phyloP scores from a whole-genome alignment of 2,113 vertebrate genomes.

The Lampris megalopsis region DNA sequence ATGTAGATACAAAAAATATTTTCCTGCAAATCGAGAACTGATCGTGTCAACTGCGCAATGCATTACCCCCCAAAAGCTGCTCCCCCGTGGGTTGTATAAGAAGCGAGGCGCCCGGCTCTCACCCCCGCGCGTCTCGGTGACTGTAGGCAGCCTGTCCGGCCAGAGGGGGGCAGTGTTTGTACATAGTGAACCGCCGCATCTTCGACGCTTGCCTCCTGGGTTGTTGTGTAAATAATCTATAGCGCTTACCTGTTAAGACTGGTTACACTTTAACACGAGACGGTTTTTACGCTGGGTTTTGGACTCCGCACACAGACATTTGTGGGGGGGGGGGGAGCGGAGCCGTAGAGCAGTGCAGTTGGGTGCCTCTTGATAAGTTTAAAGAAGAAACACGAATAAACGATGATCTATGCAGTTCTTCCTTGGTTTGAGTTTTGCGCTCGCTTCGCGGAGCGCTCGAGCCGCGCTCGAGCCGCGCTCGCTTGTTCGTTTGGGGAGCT shows the following conservation, averaged over 20 bases:
- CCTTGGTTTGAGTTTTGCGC: conserved; percentile 63
- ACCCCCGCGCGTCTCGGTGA: conserved; percentile 27
- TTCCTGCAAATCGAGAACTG: conserved; percentile 1
- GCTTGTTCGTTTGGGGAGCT: conserved; percentile 46
- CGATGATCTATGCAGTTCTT: conserved; percentile 67
- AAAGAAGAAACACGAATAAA: conserved; percentile 7
- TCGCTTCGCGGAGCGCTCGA: conserved; percentile 61
- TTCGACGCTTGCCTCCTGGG: conserved; percentile 32
- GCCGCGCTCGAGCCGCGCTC: not conserved
- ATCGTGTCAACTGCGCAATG: conserved; percentile 30
- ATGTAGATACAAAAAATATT: conserved; percentile 1
- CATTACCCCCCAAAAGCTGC: conserved; percentile 14
- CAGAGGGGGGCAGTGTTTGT: conserved; percentile 71
- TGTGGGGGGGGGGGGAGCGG: not conserved
- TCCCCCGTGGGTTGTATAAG: conserved; percentile 44
- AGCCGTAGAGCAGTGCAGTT: conserved; percentile 40
- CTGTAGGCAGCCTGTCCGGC: conserved; percentile 19
- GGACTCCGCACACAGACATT: conserved; percentile 61
- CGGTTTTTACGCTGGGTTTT: conserved; percentile 53
- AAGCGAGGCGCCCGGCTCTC: conserved; percentile 24
- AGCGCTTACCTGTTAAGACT: conserved; percentile 1
- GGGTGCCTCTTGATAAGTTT: conserved; percentile 43
- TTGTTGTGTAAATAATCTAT: conserved; percentile 35
- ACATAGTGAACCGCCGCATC: conserved; percentile 60
- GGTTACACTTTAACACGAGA: conserved; percentile 37